Base-by-base conservation (phyloP, 2,113 vertebrate species). In the Theristicus caerulescens region DNA sequence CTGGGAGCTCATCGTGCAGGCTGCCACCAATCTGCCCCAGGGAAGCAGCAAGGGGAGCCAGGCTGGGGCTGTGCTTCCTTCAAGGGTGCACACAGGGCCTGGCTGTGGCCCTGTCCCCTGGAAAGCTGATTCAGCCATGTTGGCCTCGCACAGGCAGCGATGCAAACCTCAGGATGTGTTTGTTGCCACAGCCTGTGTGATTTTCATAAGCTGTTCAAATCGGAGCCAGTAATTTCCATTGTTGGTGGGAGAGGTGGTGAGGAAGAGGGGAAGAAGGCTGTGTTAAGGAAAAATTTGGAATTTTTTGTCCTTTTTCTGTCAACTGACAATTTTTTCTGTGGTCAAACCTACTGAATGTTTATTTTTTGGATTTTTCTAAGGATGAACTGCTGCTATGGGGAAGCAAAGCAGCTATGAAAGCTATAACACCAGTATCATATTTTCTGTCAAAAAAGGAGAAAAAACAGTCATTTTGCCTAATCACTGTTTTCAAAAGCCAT, bases 81-180 rank as follows among this genome's bases (percentile, higher is more conserved):
- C 88, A 59, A 51, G 40, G 52, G 20, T 59, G 32, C 18, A 6
- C 2, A 11, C 15, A 18, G 29, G 31, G 59, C 14, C 38, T 51
- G 25, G 32, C n/a, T 62, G 27, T 5, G 9, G 11, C 54, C 13
- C 19, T 6, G 5, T 27, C 74, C 24, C 55, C 55, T 87, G 78
- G 86, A 57, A 94, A 93, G 59, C n/a, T 42, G 59, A 69, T 36
- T 82, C 66, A 85, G 65, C 40, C 36, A 13, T 4, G 22, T 4
- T 1, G 31, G 32, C 58, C 38, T 85, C 2, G 0, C 3, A 1
- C 64, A 66, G 55, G 32, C 86, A 87, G 70, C 0, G 12, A 32
- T 62, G 22, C 52, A 96, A 87, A 86, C 70, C 65, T 93, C 94
- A 94, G 61, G 80, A 76, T 52, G 22, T 66, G 44, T 72, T 94